A percentile compares a stretch with the other conserved stretches of the same genome.
phyloP scores from a whole-genome alignment of 1,140 invertebrate genomes.

The Vollenhovia emeryi region DNA sequence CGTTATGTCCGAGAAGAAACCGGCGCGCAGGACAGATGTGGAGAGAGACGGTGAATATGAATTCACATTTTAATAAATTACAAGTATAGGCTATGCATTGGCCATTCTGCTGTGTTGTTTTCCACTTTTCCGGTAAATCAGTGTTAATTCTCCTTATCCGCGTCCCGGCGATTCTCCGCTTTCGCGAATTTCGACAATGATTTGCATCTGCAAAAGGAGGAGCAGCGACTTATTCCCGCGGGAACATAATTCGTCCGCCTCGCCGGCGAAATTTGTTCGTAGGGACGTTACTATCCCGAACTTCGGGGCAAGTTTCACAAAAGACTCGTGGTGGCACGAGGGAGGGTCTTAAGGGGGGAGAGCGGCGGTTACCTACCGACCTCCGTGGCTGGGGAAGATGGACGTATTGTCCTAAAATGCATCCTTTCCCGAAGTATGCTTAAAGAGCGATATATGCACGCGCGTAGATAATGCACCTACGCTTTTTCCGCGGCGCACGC shows the following conservation, averaged over 20 bases:
- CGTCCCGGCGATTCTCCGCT: not conserved
- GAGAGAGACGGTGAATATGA: too few species aligned
- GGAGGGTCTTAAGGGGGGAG: constrained; percentile 21
- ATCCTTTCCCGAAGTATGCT: constrained; percentile 38
- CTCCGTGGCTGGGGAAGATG: not conserved
- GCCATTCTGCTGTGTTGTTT: too few species aligned
- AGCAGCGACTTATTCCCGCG: constrained; percentile 19
- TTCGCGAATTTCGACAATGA: constrained; percentile 46
- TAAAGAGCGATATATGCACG: not conserved
- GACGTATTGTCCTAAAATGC: constrained; percentile 53
- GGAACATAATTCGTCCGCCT: constrained; percentile 49
- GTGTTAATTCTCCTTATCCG: not conserved
- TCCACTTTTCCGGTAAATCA: not conserved
- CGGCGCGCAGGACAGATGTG: too few species aligned
- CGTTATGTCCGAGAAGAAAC: too few species aligned
- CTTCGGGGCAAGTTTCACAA: constrained; percentile 55
- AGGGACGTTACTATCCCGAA: constrained; percentile 55
- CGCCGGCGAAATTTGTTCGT: constrained; percentile 54
- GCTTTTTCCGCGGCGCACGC: not conserved
- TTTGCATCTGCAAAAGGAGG: constrained; percentile 10
- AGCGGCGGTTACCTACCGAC: not conserved
- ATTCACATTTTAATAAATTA: too few species aligned
- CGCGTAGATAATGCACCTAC: constrained; percentile 15
- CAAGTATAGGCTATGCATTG: too few species aligned
- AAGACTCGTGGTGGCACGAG: constrained; percentile 51